Conservation (phyloP, 2,113 vertebrate species). For the Stomatorhinus ivindoensis region DNA sequence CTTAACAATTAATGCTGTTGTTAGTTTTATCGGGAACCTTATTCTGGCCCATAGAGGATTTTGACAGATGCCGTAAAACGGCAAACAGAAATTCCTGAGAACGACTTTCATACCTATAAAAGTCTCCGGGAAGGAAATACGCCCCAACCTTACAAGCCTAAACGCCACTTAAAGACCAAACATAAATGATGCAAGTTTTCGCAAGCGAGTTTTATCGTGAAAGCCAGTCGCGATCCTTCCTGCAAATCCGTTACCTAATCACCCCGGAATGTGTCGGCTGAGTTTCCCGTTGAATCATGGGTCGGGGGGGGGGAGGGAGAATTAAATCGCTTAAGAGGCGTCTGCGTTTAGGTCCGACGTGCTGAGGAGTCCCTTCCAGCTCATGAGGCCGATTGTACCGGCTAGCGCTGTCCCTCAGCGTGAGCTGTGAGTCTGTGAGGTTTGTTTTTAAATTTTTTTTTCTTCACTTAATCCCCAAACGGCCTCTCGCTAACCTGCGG, state of each 20-base stretch:
- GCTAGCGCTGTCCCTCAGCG: not conserved
- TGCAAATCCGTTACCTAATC: not conserved
- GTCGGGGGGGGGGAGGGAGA: not conserved
- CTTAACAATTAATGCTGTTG: not conserved
- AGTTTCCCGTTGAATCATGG: not conserved
- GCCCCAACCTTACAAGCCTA: not conserved
- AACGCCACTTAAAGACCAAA: not conserved
- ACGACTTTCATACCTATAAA: not conserved
- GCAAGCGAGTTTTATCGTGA: not conserved
- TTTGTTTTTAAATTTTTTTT: not conserved
- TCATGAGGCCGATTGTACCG: not conserved
- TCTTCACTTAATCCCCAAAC: not conserved
- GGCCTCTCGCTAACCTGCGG: not conserved
- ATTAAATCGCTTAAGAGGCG: not conserved
- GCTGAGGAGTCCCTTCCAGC: not conserved
- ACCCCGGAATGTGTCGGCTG: not conserved
- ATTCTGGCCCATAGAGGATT: not conserved
- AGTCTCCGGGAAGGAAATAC: not conserved
- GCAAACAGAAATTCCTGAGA: not conserved
- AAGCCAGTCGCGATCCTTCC: not conserved
- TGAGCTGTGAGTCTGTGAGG: not conserved
- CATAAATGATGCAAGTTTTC: slow-evolving; percentile 1
- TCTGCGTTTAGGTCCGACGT: not conserved
- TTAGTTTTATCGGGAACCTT: not conserved
- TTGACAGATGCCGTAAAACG: not conserved